Evolutionary conservation across 2,888 invertebrate species (phyloP).

Genomic region (Meta bourneti): DNA sequence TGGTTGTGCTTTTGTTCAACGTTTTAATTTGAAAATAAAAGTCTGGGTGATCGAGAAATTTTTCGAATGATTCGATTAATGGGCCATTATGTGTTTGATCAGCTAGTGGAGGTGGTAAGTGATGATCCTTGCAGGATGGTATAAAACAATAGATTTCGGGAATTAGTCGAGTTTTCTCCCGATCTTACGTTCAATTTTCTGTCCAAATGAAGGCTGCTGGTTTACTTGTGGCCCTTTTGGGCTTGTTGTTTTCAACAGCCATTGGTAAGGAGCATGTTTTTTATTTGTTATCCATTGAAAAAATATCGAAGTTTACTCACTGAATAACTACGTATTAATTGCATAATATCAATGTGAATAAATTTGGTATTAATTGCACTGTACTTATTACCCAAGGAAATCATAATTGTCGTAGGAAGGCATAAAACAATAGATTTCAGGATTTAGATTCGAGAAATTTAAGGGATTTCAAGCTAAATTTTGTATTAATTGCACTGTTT

Average conservation of each 20-base stretch:
- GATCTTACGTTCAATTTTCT: neutral
- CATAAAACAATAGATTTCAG: neutral
- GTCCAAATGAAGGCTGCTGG: constrained; percentile 12
- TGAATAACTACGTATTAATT: too few relatives aligned
- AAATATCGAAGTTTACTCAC: too few relatives aligned
- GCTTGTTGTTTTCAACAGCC: neutral
- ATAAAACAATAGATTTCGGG: neutral
- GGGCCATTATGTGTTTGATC: neutral
- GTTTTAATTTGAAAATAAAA: neutral
- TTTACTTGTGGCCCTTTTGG: constrained; percentile 19
- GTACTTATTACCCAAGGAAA: too few relatives aligned
- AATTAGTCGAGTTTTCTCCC: neutral
- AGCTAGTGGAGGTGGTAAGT: neutral
- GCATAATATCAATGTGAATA: too few relatives aligned
- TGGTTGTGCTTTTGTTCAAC: neutral
- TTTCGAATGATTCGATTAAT: neutral
- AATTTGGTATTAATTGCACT: too few relatives aligned
- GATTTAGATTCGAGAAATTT: too few relatives aligned
- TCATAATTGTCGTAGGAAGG: neutral
- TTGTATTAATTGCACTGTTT: too few relatives aligned
- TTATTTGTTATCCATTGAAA: neutral
- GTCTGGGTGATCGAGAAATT: neutral
- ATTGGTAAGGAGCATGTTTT: neutral
- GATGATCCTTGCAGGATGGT: neutral
- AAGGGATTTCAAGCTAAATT: too few relatives aligned